Evolutionary conservation across 2,888 invertebrate genomes (phyloP).

Genomic region (Conops quadrifasciatus): DNA sequence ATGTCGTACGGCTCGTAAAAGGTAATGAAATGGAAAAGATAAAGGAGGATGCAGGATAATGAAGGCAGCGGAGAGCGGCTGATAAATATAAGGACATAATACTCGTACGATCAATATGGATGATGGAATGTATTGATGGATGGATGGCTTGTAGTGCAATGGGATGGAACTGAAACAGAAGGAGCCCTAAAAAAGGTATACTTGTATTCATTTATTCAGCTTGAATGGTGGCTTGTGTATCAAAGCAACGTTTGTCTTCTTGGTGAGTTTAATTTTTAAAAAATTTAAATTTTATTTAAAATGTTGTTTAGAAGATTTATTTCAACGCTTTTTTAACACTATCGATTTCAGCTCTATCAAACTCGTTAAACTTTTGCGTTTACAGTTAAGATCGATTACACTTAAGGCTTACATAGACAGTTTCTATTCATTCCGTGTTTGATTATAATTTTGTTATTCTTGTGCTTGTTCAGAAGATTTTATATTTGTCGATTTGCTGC

Average conservation of each 20-base stretch:
- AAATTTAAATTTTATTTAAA: neutral
- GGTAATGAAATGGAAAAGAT: neutral
- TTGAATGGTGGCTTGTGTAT: neutral
- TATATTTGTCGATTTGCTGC: too few relatives aligned
- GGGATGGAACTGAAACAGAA: neutral
- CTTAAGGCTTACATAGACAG: too few relatives aligned
- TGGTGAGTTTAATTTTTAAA: constrained; percentile 5
- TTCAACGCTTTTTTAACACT: neutral
- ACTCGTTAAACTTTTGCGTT: too few relatives aligned
- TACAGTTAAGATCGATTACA: too few relatives aligned
- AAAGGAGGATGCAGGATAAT: neutral
- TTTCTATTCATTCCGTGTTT: too few relatives aligned
- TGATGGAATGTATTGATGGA: neutral
- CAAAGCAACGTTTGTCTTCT: constrained; percentile 4
- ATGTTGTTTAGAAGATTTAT: neutral
- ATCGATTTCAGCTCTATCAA: neutral
- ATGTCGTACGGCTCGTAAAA: too few relatives aligned
- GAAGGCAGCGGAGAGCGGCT: neutral
- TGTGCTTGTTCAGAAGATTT: too few relatives aligned
- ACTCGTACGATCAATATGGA: neutral
- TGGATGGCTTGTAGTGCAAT: neutral
- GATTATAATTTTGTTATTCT: too few relatives aligned
- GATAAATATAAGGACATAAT: neutral
- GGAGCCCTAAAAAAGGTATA: neutral
- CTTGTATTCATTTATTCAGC: neutral